Evolutionary conservation across 2,797 vertebrate genomes (phyloP), one percentile per base, ranked within the genome.

Genomic region (Mallotus villosus): DNA sequence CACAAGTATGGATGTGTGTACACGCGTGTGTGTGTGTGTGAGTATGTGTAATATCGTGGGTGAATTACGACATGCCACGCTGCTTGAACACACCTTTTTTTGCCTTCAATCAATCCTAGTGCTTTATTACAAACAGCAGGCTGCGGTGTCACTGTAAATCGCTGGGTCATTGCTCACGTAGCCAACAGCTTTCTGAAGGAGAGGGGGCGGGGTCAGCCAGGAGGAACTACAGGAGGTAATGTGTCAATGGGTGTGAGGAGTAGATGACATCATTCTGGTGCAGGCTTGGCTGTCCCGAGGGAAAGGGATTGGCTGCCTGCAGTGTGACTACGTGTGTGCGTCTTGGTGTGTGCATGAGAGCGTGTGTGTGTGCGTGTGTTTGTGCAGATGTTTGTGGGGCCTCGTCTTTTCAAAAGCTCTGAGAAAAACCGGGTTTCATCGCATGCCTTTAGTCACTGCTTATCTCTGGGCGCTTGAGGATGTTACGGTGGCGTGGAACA

Each of bases 131-230:
- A 74, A 76, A 76, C 80, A 84, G 73, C 80, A 78, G 72, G 77
- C 78, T 76, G 75, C 75, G 67, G 73, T 78, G 83, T 83, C 83
- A 81, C 75, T 76, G 72, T 86, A 82, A 85, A 85, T 86, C 81
- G 79, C 80, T 73, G 57, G 83, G 72, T 82, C 83, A 81, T 72
- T 70, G 78, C 76, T 84, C 80, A 85, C 71, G 60, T 74, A 68
- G 71, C 75, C 77, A 78, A 85, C 81, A 79, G 80, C 78, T 81
- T 80, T 82, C 63, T 73, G 67, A 73, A 83, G 85, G 76, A 77
- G 76, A 68, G 61, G 34, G 78, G 58, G 19, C 9, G 1, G 37
- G 63, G 37, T n/a, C n/a, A 64, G 12, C 65, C 49, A 21, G 27
- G 41, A 67, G 64, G 14, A 53, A 67, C 64, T 41, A 27, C 22